Evolutionary conservation across 2,113 vertebrate species (phyloP).

Genomic region (Pleuronectes platessa): DNA sequence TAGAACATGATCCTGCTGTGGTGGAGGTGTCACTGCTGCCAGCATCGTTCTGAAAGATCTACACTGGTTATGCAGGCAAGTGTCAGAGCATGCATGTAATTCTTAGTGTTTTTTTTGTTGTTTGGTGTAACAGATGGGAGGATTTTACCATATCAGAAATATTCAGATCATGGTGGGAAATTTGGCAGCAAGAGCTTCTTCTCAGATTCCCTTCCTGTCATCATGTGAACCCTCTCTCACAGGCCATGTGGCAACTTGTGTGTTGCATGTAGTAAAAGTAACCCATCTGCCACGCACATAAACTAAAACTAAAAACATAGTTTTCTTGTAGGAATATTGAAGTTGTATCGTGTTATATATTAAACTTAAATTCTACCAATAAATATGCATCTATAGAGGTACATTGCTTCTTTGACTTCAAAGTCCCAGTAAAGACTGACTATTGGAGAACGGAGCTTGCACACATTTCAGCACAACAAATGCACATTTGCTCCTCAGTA

Average conservation of each 20-base stretch:
- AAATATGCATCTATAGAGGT: not conserved
- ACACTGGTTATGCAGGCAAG: conserved; percentile 8
- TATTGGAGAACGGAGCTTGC: not conserved
- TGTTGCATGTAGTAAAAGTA: conserved; percentile 24
- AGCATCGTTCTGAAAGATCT: conserved; percentile 29
- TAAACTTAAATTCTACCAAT: not conserved
- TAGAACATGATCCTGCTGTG: conserved; percentile 32
- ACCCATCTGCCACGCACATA: conserved; percentile 24
- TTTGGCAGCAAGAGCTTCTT: conserved; percentile 24
- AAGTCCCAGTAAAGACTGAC: not conserved
- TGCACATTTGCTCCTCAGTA: not conserved
- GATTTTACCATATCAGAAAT: conserved; percentile 27
- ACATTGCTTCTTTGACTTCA: not conserved
- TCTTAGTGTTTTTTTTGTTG: not conserved
- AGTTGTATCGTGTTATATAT: conserved; percentile 3
- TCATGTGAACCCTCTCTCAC: conserved; percentile 39
- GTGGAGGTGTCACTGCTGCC: conserved; percentile 25
- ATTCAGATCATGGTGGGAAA: conserved; percentile 15
- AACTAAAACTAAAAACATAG: conserved; percentile 2
- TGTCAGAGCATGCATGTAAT: conserved; percentile 1
- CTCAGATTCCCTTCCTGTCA: conserved; percentile 38
- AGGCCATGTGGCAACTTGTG: conserved; percentile 16
- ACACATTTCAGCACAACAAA: not conserved
- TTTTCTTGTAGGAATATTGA: not conserved
- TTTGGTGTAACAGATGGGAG: conserved; percentile 41